phyloP scores from a whole-genome alignment of 2,888 invertebrate species.

The Mesoligia furuncula region DNA sequence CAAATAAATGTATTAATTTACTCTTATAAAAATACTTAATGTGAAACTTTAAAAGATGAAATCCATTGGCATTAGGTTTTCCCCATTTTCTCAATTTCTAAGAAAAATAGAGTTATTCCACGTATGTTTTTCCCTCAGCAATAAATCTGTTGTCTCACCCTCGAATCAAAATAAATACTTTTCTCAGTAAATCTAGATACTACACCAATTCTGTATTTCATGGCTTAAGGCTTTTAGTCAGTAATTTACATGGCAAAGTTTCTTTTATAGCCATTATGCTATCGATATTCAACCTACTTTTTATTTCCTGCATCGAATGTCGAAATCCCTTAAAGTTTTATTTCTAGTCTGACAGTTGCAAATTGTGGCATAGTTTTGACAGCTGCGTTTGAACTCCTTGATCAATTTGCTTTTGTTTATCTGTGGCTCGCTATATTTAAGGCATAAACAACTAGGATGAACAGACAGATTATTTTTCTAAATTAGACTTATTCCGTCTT shows the following conservation, averaged over 20 bases:
- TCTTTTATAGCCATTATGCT: constrained; percentile 37
- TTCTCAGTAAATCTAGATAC: constrained; percentile 26
- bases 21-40: background rate
- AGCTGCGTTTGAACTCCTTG: constrained; percentile 27
- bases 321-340: constrained; percentile 35
- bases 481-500: too few relatives aligned
- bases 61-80: background rate
- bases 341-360: constrained; percentile 31
- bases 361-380: constrained; percentile 44
- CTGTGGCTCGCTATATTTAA: background rate
- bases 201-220: constrained; percentile 28
- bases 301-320: constrained; percentile 31
- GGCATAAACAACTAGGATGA: background rate
- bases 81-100: background rate
- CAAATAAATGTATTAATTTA: background rate
- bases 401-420: constrained; percentile 28
- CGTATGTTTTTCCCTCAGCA: background rate
- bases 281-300: constrained; percentile 50
- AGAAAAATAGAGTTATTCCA: background rate
- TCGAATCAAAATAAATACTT: constrained; percentile 33
- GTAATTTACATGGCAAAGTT: constrained; percentile 48
- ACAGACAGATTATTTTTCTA: background rate
- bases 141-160: constrained; percentile 29
- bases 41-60: background rate
- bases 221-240: constrained; percentile 50